Percentiles rank a stretch among this genome's conserved stretches.
Evolutionary conservation across 2,888 invertebrate species (phyloP).

Genomic region (Muscina levida): DNA sequence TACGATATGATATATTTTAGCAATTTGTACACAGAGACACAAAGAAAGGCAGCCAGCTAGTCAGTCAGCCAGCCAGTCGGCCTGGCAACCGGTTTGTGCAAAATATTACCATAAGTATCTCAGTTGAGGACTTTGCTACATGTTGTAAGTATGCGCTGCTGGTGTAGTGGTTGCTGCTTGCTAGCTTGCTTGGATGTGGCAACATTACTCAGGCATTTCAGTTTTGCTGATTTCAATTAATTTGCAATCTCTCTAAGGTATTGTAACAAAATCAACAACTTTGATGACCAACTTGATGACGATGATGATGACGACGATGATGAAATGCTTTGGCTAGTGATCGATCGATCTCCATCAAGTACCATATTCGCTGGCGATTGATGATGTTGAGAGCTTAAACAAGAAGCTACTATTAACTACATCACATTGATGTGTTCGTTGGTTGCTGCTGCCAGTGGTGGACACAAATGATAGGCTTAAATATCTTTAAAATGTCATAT

Average conservation of each 20-base stretch:
- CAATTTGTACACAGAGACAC: conserved; percentile 22
- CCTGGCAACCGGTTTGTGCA: neutral
- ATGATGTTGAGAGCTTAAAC: conserved; percentile 20
- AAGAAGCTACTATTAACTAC: conserved; percentile 18
- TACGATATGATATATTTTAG: conserved; percentile 47
- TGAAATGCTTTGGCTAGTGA: conserved; percentile 45
- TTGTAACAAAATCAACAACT: conserved; percentile 58
- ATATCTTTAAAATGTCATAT: conserved; percentile 30
- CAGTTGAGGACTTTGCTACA: conserved; percentile 14
- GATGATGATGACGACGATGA: conserved; percentile 18
- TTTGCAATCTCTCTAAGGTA: conserved; percentile 66
- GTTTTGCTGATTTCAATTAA: conserved; percentile 63
- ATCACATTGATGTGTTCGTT: too few relatives aligned
- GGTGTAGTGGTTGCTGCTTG: neutral
- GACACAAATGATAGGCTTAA: conserved; percentile 31
- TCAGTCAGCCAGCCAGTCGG: conserved; percentile 27
- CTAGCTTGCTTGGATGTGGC: neutral
- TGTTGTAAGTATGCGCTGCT: conserved; percentile 31
- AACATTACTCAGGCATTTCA: conserved; percentile 50
- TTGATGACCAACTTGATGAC: conserved; percentile 15
- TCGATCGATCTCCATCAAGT: conserved; percentile 57
- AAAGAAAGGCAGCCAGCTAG: too few relatives aligned
- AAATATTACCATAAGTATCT: conserved; percentile 22
- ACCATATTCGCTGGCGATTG: conserved; percentile 4
- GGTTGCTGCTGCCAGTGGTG: too few relatives aligned